These are phyloP conservation scores for Botia almorhae DNA, from an alignment of 2,797 vertebrate genomes.

Conservation along the genomic window DNA sequence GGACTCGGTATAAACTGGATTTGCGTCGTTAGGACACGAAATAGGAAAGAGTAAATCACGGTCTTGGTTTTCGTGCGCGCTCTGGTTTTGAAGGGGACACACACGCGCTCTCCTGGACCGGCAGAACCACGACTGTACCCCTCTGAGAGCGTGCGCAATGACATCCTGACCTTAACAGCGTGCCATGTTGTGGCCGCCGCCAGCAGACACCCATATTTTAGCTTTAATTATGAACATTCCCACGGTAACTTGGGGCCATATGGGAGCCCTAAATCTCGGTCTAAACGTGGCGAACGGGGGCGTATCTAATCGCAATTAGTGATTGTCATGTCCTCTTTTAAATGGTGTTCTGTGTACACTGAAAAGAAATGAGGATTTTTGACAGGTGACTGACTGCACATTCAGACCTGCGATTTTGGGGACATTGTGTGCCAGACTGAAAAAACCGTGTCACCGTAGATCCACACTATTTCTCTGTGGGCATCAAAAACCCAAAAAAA, in stretches of 20 bases:
- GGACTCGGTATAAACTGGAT: too few species aligned
- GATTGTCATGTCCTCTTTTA: slow-evolving; percentile 78
- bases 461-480: not conserved
- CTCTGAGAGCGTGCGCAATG: slow-evolving; percentile 59
- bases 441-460: slow-evolving; percentile 24
- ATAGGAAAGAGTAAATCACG: not conserved
- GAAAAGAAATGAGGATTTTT: slow-evolving; percentile 58
- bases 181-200: slow-evolving; percentile 71
- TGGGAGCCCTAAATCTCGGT: slow-evolving; percentile 79
- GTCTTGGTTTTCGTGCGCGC: not conserved
- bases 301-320: slow-evolving; percentile 82
- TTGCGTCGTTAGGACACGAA: not conserved
- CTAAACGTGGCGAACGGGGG: slow-evolving; percentile 78
- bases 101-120: slow-evolving; percentile 16
- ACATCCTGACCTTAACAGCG: slow-evolving; percentile 82
- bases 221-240: slow-evolving; percentile 83
- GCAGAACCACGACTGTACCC: slow-evolving; percentile 39
- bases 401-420: slow-evolving; percentile 45
- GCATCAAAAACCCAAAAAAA: not conserved
- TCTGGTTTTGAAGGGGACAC: slow-evolving; percentile 4
- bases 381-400: slow-evolving; percentile 61
- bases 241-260: slow-evolving; percentile 79
- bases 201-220: slow-evolving; percentile 79
- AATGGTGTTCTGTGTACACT: slow-evolving; percentile 60
- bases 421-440: slow-evolving; percentile 17